A percentile compares a stretch with the other conserved stretches of the same genome.
These are phyloP conservation scores for Dendropsophus ebraccatus DNA, from an alignment of 2,113 vertebrate species.

Conservation along the genomic window DNA sequence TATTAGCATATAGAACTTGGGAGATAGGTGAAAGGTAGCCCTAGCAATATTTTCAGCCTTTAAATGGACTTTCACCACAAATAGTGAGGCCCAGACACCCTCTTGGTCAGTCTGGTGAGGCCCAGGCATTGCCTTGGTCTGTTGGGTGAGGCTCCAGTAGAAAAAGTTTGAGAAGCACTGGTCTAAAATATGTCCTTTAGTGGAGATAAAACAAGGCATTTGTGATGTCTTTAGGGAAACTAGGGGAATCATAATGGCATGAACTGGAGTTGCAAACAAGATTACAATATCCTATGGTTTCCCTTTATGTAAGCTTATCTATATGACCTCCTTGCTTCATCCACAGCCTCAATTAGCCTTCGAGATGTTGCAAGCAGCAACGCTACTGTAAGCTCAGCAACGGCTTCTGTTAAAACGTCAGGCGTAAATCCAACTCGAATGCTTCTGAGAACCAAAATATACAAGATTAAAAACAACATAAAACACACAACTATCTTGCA, in stretches of 20 bases:
- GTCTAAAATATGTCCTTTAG: no score
- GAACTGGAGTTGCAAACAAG: not conserved
- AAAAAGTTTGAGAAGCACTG: no score
- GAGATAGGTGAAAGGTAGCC: no score
- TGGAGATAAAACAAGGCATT: no score
- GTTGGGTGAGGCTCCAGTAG: no score
- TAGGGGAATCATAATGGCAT: not conserved
- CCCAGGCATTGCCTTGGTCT: no score
- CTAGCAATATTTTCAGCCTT: no score
- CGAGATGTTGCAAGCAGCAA: slow-evolving; percentile 77
- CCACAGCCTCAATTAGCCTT: slow-evolving; percentile 74
- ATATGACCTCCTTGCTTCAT: slow-evolving; percentile 70
- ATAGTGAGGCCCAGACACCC: no score
- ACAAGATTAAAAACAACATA: not conserved
- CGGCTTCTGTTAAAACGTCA: slow-evolving; percentile 72
- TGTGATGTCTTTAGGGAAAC: no score
- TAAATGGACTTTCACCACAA: no score
- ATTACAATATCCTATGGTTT: not conserved
- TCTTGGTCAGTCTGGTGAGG: no score
- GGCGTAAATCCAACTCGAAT: slow-evolving; percentile 79
- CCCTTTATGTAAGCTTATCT: not conserved
- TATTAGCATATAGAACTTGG: no score
- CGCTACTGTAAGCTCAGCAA: slow-evolving; percentile 74
- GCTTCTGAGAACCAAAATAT: slow-evolving; percentile 63
- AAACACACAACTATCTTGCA: not conserved